Percentiles rank a stretch among this genome's conserved stretches.
Conservation (phyloP, 2,888 invertebrate species). For the Drosophila percnosoma region DNA sequence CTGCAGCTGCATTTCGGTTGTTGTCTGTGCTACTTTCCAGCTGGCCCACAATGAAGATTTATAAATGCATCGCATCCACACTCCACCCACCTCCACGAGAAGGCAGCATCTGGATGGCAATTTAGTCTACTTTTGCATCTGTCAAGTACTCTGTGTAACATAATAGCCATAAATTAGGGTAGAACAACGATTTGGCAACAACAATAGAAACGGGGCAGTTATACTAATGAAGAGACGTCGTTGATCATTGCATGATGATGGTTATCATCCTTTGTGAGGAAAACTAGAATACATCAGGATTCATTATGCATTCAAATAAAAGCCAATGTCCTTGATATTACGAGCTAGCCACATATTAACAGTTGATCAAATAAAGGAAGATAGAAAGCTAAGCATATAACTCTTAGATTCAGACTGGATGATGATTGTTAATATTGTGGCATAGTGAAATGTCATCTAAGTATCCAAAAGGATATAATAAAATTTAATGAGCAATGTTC, state of each 20-base stretch:
- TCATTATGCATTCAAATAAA: conserved; percentile 20
- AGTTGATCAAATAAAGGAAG: neutral
- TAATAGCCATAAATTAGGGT: conserved; percentile 77
- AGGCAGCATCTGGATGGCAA: conserved; percentile 39
- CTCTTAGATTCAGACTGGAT: neutral
- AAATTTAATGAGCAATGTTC: neutral
- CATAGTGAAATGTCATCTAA: neutral
- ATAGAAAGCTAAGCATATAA: neutral
- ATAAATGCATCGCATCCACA: conserved; percentile 59
- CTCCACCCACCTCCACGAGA: neutral
- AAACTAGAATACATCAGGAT: conserved; percentile 29
- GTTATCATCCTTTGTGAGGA: conserved; percentile 24
- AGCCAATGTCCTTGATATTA: neutral
- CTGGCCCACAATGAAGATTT: conserved; percentile 77
- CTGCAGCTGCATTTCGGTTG: conserved; percentile 64
- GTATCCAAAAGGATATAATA: neutral
- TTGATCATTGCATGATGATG: conserved; percentile 60
- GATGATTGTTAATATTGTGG: neutral
- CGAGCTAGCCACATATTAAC: neutral
- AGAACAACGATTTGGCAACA: conserved; percentile 68
- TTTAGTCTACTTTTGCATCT: conserved; percentile 44
- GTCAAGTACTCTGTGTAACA: conserved; percentile 65
- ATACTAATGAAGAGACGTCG: conserved; percentile 29
- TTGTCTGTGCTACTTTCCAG: conserved; percentile 78
- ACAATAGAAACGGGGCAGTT: conserved; percentile 54